Evolutionary conservation across 2,888 invertebrate genomes (phyloP), one percentile per base, ranked within the genome.

Genomic region (Acanthosepion esculentum): DNA sequence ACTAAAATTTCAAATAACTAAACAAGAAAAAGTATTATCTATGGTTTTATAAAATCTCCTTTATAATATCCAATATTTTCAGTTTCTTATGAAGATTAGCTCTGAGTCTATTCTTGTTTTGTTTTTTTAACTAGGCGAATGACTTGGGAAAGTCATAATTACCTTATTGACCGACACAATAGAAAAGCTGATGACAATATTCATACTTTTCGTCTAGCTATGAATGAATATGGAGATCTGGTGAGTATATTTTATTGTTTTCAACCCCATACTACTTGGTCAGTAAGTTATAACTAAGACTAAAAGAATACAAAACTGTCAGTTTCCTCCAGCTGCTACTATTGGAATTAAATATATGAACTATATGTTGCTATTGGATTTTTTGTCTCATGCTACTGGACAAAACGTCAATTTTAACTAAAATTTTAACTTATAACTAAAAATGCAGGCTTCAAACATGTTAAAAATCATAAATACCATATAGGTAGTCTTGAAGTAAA

Each of bases 151-250:
- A 95, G 95, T 48, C 96, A 97, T 94, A 91, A 96, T 33, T 95
- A 95, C 20, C 95, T 95, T 93, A 96, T 97, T 94, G 95, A 96
- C 64, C 94, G 95, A 92, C 97, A 97, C 95, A 97, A 97, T 95
- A 94, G 96, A 15, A 96, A 96, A 94, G 96, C 96, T 18, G 96
- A 97, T 94, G 94, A 96, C 4, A 96, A 97, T 10, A 93, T 95
- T 6, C 96, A 97, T 95, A 95, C 96, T 26, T 97, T 95, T 95
- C 95, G 95, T 91, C 95, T 97, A 12, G 96, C 96, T 15, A 96
- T 96, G 95, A 97, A 97, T 95, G 95, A 96, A 94, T 96, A 95
- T 94, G 96, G 96, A 48, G 96, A 97, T 97, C 98, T 98, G 98
- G 98, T 98, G 97, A 97, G 96, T 95, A 48, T 94, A 92, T 92